Percentiles rank a stretch among this genome's conserved stretches.
phyloP scores from a whole-genome alignment of 2,888 invertebrate genomes.

The Pseudococcus viburni region DNA sequence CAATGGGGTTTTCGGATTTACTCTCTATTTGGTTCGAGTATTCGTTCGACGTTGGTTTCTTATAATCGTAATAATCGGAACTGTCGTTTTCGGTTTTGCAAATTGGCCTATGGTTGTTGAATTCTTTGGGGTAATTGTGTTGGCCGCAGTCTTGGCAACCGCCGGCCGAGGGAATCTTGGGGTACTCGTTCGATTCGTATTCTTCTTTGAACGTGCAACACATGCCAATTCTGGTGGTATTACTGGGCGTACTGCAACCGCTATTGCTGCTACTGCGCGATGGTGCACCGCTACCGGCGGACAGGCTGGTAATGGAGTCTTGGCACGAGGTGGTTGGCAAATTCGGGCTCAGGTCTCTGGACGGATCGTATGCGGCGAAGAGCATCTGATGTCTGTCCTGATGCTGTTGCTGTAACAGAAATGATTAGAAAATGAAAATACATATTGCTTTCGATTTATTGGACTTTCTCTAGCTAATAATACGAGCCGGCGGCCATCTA shows the following conservation, averaged over 20 bases:
- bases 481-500: background rate
- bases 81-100: slow-evolving; percentile 64
- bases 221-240: slow-evolving; percentile 68
- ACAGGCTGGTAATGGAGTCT: slow-evolving; percentile 46
- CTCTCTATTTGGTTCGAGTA: slow-evolving; percentile 52
- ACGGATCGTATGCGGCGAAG: slow-evolving; percentile 80
- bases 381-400: slow-evolving; percentile 76
- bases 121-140: background rate
- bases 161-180: slow-evolving; percentile 35
- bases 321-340: slow-evolving; percentile 77
- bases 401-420: slow-evolving; percentile 74
- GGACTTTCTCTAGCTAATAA: background rate
- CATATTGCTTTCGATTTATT: background rate
- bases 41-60: slow-evolving; percentile 15
- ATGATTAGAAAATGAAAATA: background rate
- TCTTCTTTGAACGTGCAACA: slow-evolving; percentile 67
- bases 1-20: slow-evolving; percentile 64
- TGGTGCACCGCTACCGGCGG: slow-evolving; percentile 29
- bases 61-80: slow-evolving; percentile 58
- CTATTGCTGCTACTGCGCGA: slow-evolving; percentile 67
- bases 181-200: slow-evolving; percentile 67
- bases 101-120: background rate
- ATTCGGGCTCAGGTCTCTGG: slow-evolving; percentile 82
- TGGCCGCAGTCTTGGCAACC: slow-evolving; percentile 67
- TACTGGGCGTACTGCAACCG: slow-evolving; percentile 68